Base-by-base conservation (phyloP, 2,113 vertebrate species). In the Salvator merianae region DNA sequence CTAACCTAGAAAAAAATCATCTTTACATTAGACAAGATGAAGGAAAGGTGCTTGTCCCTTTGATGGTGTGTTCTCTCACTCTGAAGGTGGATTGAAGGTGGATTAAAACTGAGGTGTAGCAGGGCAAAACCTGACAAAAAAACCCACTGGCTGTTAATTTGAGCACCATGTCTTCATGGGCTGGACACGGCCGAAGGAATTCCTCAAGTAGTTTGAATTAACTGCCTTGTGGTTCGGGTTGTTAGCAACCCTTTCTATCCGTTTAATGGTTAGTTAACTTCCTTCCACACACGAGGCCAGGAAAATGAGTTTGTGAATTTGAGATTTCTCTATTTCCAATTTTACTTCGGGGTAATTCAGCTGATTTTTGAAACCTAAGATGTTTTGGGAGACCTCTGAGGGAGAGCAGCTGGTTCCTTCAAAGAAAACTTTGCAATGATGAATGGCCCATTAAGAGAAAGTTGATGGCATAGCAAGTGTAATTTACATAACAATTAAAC, bases 401-500 rank as follows among this genome's bases (percentile, higher is more conserved):
- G 40, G 65, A 72, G 72, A 3, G 71, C 70, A 38, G 32, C 85
- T 91, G 90, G 79, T 86, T 91, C 1, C 86, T 93, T 89, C 78
- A 87, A 82, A 90, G 91, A 79, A 94, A 93, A 86, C 24, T 7
- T 36, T 88, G 7, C 20, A 2, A 0, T 87, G 89, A 90, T 81
- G 81, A 93, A 91, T 90, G 76, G 86, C 84, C 93, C 88, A 16
- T 89, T 72, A 77, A 90, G 88, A 93, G 88, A 81, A 91, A 89
- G 87, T 79, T 88, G 84, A 87, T 76, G 91, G 85, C 73, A 22
- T 59, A 80, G 63, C 80, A 89, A 83, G 71, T 86, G 72, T 81
- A 73, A 90, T 94, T 95, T 95, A 89, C 90, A 77, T 89, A 86
- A 92, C 94, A 92, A 85, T 91, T 86, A 90, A 93, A 88, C 85